Percentiles rank a stretch among this genome's conserved stretches.
Evolutionary conservation across 2,113 vertebrate species (phyloP).

Genomic region (Glareola pratincola): DNA sequence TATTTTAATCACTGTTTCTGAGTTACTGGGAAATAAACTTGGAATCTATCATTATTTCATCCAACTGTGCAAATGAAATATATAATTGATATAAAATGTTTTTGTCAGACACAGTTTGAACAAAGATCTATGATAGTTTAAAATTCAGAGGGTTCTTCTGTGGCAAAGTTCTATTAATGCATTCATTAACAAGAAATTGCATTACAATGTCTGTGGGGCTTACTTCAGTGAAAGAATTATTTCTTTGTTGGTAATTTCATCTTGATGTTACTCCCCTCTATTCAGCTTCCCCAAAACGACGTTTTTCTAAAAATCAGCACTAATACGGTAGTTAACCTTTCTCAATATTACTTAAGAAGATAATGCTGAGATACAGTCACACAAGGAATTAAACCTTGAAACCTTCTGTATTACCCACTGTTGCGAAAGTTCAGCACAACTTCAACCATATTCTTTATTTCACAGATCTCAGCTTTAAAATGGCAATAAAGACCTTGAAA

Average conservation of each 20-base stretch:
- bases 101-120: conserved; percentile 49
- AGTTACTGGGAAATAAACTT: conserved; percentile 39
- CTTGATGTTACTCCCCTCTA: neutral
- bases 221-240: conserved; percentile 23
- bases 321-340: conserved; percentile 52
- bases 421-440: neutral
- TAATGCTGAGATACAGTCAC: neutral
- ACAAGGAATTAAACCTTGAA: conserved; percentile 2
- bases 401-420: neutral
- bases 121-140: conserved; percentile 27
- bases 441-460: neutral
- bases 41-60: conserved; percentile 44
- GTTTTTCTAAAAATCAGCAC: conserved; percentile 25
- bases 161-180: conserved; percentile 39
- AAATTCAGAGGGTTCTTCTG: conserved; percentile 22
- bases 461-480: neutral
- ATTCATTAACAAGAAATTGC: conserved; percentile 50
- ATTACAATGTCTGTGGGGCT: conserved; percentile 42
- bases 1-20: conserved; percentile 46
- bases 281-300: neutral
- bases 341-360: conserved; percentile 37
- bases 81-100: conserved; percentile 56
- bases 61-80: conserved; percentile 59
- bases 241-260: conserved; percentile 52
- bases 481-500: neutral